These are phyloP conservation scores for Aldrovandia affinis DNA, from an alignment of 2,797 vertebrate species.

Conservation along the genomic window DNA sequence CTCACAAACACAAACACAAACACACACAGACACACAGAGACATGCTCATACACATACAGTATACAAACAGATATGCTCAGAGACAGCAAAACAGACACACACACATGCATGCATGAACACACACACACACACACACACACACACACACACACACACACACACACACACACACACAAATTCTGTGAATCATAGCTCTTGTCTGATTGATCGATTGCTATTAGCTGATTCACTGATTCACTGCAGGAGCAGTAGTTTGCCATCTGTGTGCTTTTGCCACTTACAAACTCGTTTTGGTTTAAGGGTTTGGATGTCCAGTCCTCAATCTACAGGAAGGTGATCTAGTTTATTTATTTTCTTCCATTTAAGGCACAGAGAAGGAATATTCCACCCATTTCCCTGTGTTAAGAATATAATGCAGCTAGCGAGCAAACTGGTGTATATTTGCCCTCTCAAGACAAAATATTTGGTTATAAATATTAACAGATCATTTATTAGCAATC, in stretches of 20 bases:
- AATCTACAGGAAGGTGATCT: not conserved
- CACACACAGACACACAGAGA: conserved; percentile 22
- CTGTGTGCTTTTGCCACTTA: not conserved
- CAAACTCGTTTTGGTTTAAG: not conserved
- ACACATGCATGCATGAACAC: not conserved
- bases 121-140: not conserved
- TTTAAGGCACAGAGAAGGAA: not conserved
- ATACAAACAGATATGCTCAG: not conserved
- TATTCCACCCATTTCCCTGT: not conserved
- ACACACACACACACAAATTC: conserved; percentile 32
- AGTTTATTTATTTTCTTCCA: not conserved
- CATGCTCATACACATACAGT: not conserved
- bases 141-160: not conserved
- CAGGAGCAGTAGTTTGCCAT: not conserved
- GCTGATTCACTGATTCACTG: conserved; percentile 16
- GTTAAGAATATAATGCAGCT: not conserved
- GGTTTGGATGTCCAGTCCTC: not conserved
- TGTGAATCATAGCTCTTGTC: not conserved
- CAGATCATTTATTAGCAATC: not conserved
- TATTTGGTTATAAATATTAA: not conserved
- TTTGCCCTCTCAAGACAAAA: not conserved
- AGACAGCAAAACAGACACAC: not conserved
- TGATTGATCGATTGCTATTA: conserved; percentile 9
- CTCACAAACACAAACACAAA: conserved; percentile 8
- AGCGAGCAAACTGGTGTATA: not conserved